These are phyloP conservation scores for Hemicrepidius hirtus DNA, from an alignment of 2,888 invertebrate species.

Conservation along the genomic window DNA sequence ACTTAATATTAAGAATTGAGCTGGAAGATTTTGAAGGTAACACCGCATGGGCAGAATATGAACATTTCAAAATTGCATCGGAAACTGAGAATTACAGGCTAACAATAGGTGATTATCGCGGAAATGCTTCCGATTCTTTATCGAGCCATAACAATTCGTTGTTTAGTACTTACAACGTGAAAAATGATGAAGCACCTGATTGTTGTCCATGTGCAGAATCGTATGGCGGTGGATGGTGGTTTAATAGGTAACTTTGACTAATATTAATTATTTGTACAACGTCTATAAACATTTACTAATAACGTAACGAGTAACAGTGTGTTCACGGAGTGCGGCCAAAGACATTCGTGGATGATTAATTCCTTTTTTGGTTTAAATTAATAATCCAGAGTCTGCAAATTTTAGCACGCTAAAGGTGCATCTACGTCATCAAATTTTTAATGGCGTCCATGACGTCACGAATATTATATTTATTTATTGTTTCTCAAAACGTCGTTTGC, in stretches of 20 bases:
- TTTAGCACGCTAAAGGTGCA: no score
- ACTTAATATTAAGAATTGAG: constrained; percentile 73
- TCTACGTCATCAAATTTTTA: no score
- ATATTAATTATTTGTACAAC: not conserved
- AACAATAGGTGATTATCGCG: constrained; percentile 72
- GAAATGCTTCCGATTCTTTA: constrained; percentile 75
- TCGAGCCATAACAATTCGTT: constrained; percentile 73
- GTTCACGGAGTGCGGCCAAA: no score
- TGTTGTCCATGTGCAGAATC: constrained; percentile 75
- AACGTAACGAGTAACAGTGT: no score
- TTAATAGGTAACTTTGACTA: constrained; percentile 71
- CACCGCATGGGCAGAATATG: constrained; percentile 74
- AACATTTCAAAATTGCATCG: constrained; percentile 63
- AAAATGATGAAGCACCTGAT: constrained; percentile 73
- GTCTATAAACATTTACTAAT: no score
- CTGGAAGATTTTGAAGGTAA: constrained; percentile 73
- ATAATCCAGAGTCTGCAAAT: no score
- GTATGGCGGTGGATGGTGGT: constrained; percentile 79
- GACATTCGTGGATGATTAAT: no score
- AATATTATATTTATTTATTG: no score
- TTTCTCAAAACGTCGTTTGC: no score
- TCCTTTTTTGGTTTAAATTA: no score
- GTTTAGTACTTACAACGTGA: constrained; percentile 73
- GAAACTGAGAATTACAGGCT: constrained; percentile 72
- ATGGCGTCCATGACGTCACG: no score